Percentiles rank a stretch among this genome's conserved stretches.
Conservation (phyloP, 2,888 invertebrate species). For the Timandra comae region DNA sequence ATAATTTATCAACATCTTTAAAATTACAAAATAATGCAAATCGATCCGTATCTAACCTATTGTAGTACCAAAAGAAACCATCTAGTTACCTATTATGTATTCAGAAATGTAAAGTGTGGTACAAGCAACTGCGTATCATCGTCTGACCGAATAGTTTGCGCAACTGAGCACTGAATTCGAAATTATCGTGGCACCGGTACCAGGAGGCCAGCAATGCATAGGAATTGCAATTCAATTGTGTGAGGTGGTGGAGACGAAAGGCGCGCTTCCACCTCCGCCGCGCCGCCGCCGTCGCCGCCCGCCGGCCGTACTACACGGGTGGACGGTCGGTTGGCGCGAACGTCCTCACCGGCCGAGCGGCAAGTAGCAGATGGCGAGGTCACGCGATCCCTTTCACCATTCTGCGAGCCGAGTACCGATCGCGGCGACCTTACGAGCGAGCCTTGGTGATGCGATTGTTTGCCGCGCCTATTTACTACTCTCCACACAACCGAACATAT, state of each 20-base stretch:
- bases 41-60: too few species aligned
- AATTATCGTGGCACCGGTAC: conserved; percentile 9
- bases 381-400: conserved; percentile 65
- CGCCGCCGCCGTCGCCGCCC: conserved; percentile 1
- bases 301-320: conserved; percentile 3
- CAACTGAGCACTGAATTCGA: conserved; percentile 2
- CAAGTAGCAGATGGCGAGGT: conserved; percentile 52
- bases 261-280: too few species aligned
- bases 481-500: conserved; percentile 14
- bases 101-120: too few species aligned
- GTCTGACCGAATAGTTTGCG: too few species aligned
- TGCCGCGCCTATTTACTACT: conserved; percentile 30
- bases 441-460: conserved; percentile 58
- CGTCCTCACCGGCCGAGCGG: conserved; percentile 40
- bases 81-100: too few species aligned
- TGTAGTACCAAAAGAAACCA: too few species aligned
- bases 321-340: conserved; percentile 26
- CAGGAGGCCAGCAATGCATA: conserved; percentile 19
- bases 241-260: too few species aligned
- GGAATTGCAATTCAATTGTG: conserved; percentile 25
- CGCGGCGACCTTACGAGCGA: conserved; percentile 51
- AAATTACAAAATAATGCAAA: too few species aligned
- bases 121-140: too few species aligned
- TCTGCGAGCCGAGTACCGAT: conserved; percentile 50
- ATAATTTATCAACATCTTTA: too few species aligned